phyloP scores from a whole-genome alignment of 2,113 vertebrate genomes.

The Gorilla gorilla region DNA sequence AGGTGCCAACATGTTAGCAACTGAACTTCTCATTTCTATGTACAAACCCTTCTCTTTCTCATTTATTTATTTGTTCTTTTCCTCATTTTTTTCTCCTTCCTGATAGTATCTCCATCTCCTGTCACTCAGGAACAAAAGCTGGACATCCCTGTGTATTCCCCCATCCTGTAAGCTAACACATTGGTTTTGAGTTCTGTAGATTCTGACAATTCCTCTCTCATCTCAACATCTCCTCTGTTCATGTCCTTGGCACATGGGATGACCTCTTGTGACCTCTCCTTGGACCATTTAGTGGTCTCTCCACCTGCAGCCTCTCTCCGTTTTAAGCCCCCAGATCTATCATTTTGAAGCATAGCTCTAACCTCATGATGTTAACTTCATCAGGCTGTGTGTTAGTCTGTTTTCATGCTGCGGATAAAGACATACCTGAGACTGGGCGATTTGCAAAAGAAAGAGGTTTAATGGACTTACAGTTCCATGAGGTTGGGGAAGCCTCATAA shows the following conservation, averaged over 20 bases:
- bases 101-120: accelerated
- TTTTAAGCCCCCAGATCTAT: accelerated
- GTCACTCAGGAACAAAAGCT: neutral
- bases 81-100: neutral
- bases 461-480: too few relatives aligned
- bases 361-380: accelerated
- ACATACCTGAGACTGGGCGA: too few relatives aligned
- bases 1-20: neutral
- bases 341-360: neutral
- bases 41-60: neutral
- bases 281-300: too few relatives aligned
- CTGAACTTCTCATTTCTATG: neutral
- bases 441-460: too few relatives aligned
- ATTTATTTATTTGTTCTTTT: neutral
- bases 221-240: accelerated
- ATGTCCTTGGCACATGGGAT: accelerated
- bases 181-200: neutral
- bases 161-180: neutral
- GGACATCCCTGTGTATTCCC: accelerated
- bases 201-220: neutral
- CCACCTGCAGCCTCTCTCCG: too few relatives aligned
- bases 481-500: too few relatives aligned
- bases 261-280: neutral
- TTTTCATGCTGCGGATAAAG: too few relatives aligned
- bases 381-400: neutral